A percentile compares a stretch with the other conserved stretches of the same genome.
phyloP scores from a whole-genome alignment of 1,140 invertebrate genomes.

The Caenorhabditis latens region DNA sequence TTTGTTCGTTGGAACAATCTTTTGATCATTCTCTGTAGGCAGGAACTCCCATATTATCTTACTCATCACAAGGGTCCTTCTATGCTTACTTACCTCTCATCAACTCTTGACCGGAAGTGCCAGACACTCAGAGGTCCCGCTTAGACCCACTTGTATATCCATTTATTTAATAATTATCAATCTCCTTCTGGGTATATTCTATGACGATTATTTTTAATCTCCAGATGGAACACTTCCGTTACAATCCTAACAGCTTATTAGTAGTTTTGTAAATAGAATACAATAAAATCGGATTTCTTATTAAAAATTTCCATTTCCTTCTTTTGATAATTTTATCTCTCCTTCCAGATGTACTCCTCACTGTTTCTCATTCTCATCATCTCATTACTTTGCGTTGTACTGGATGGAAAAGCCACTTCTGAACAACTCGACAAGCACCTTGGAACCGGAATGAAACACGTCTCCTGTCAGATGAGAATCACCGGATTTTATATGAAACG shows the following conservation, averaged over 20 bases:
- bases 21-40: too few relatives aligned
- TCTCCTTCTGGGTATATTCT: neutral
- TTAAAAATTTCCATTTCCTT: neutral
- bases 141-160: neutral
- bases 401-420: constrained; percentile 14
- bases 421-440: constrained; percentile 31
- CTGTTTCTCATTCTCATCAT: neutral
- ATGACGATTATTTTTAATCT: neutral
- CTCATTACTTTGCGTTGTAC: neutral
- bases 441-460: constrained; percentile 35
- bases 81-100: neutral
- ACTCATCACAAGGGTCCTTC: too few relatives aligned
- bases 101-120: constrained; percentile 36
- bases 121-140: constrained; percentile 21
- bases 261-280: neutral
- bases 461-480: constrained; percentile 41
- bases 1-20: neutral
- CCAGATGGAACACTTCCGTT: constrained; percentile 2
- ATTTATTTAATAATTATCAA: neutral
- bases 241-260: neutral
- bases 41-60: too few relatives aligned
- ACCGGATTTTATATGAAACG: constrained; percentile 46
- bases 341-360: constrained; percentile 17
- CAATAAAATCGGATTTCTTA: neutral
- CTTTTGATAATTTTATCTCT: neutral